Evolutionary conservation across 2,888 invertebrate genomes (phyloP).

Genomic region (Bhutanitis thaidina): DNA sequence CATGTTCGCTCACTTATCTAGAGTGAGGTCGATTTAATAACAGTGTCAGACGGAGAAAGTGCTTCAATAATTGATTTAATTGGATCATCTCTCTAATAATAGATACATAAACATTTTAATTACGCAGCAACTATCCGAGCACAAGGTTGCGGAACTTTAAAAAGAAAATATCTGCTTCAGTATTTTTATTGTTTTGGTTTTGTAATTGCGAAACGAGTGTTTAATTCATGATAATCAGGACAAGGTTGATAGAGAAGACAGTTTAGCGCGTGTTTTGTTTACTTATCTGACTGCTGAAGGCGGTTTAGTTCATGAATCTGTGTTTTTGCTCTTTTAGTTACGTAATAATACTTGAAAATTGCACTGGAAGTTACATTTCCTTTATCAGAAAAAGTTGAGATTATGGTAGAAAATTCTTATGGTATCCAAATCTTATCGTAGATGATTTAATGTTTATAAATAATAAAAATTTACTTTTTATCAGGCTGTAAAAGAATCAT

Average conservation of each 20-base stretch:
- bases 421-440: too few relatives aligned
- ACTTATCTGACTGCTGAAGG: neutral
- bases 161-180: neutral
- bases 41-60: slow-evolving; percentile 2
- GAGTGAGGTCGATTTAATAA: neutral
- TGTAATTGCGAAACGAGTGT: neutral
- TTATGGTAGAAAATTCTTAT: too few relatives aligned
- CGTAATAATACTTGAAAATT: too few relatives aligned
- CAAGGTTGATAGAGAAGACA: neutral
- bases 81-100: neutral
- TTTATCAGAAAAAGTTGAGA: too few relatives aligned
- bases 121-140: neutral
- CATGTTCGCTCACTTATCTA: neutral
- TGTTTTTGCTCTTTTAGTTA: too few relatives aligned
- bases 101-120: neutral
- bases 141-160: neutral
- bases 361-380: too few relatives aligned
- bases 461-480: too few relatives aligned
- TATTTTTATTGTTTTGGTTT: neutral
- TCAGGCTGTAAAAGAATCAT: too few relatives aligned
- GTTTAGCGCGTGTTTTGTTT: neutral
- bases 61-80: neutral
- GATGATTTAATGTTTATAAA: too few relatives aligned
- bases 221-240: neutral
- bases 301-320: too few relatives aligned